Evolutionary conservation across 2,888 invertebrate species (phyloP).

Genomic region (Luperina nickerlii): DNA sequence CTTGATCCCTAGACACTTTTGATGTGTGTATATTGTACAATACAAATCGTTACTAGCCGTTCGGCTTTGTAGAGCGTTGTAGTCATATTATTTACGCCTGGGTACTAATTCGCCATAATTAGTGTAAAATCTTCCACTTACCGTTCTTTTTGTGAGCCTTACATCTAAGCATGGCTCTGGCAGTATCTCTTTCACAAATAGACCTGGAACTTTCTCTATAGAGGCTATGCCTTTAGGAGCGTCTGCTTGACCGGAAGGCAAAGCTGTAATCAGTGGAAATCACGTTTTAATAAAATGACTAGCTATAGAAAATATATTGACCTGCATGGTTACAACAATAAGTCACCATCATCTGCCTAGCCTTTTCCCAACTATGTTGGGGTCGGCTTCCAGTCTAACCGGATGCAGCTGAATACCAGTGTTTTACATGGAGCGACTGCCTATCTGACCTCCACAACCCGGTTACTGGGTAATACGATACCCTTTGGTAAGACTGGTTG

Average conservation of each 20-base stretch:
- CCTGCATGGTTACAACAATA: neutral
- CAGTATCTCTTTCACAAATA: constrained; percentile 93
- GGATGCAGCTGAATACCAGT: too few relatives aligned
- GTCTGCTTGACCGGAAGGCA: constrained; percentile 68
- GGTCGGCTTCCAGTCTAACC: too few relatives aligned
- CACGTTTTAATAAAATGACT: neutral
- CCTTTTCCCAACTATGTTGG: too few relatives aligned
- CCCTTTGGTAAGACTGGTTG: too few relatives aligned
- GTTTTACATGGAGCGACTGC: too few relatives aligned
- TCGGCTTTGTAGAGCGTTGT: too few relatives aligned
- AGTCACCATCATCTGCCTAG: too few relatives aligned
- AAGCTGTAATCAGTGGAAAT: constrained; percentile 38
- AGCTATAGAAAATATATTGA: neutral
- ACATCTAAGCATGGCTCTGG: constrained; percentile 92
- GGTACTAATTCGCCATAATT: neutral
- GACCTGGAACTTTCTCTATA: constrained; percentile 82
- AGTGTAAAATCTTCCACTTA: constrained; percentile 71
- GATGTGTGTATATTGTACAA: too few relatives aligned
- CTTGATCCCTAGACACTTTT: too few relatives aligned
- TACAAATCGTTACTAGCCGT: too few relatives aligned
- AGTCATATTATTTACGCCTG: neutral
- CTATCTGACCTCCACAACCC: too few relatives aligned
- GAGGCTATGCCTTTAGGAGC: constrained; percentile 69
- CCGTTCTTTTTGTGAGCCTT: constrained; percentile 92
- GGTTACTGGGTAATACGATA: too few relatives aligned